Evolutionary conservation across 2,888 invertebrate genomes (phyloP).

Genomic region (Yponomeuta sedellus): DNA sequence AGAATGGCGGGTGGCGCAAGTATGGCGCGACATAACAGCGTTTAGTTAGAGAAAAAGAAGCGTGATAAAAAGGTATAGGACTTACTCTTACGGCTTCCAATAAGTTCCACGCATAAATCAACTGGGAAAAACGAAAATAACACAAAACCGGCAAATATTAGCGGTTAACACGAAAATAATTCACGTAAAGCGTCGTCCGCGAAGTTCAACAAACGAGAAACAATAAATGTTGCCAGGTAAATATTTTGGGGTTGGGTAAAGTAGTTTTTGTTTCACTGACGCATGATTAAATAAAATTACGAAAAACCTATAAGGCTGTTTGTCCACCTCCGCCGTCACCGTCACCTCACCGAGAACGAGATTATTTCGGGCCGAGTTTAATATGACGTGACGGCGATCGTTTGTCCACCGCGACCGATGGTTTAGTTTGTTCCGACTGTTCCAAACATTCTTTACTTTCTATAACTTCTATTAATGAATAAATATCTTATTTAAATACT

Average conservation of each 20-base stretch:
- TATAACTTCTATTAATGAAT: too few relatives aligned
- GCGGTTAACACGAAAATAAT: neutral
- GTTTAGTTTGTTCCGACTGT: too few relatives aligned
- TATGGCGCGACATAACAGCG: conserved; percentile 45
- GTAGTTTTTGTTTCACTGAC: neutral
- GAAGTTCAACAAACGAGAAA: conserved; percentile 3
- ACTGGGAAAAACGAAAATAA: conserved; percentile 11
- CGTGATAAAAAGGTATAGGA: neutral
- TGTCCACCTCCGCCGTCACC: too few relatives aligned
- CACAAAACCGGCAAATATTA: conserved; percentile 5
- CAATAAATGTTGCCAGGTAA: neutral
- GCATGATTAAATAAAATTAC: too few relatives aligned
- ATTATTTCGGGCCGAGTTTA: too few relatives aligned
- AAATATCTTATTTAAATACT: too few relatives aligned
- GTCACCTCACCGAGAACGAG: too few relatives aligned
- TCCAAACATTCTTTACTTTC: too few relatives aligned
- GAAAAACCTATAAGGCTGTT: too few relatives aligned
- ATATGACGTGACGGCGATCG: too few relatives aligned
- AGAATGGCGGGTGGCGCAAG: conserved; percentile 64
- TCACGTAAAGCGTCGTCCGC: neutral
- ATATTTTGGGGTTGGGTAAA: neutral
- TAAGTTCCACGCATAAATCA: conserved; percentile 16
- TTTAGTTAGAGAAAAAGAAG: conserved; percentile 19
- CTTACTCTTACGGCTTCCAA: neutral
- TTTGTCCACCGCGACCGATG: too few relatives aligned